Percentiles rank a stretch among this genome's conserved stretches.
Conservation (phyloP, 2,113 vertebrate species). For the Crocuta crocuta region DNA sequence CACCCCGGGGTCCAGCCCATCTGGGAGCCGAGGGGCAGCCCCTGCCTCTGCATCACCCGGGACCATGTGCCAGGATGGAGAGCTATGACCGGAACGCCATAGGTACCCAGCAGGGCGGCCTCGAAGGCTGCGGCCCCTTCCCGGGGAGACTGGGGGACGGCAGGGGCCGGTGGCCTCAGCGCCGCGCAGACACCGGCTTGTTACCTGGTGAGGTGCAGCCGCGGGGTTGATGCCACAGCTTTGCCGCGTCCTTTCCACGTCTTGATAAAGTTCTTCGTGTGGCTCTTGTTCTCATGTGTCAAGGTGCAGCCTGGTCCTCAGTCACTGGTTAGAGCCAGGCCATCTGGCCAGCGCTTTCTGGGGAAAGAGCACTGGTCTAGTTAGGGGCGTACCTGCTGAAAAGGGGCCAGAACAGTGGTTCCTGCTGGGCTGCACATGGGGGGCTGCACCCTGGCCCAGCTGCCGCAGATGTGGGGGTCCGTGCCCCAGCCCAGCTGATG, state of each 20-base stretch:
- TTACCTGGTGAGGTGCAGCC: background rate
- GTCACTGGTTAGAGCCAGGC: background rate
- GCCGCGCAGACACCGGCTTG: background rate
- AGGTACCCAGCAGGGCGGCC: background rate
- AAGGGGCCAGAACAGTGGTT: fast-evolving
- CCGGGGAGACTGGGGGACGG: background rate
- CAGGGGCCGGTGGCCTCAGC: background rate
- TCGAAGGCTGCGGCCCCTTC: background rate
- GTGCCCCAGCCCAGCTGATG: background rate
- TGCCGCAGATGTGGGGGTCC: background rate
- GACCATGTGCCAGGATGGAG: background rate
- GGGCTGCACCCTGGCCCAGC: too few species aligned
- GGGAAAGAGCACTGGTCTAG: background rate
- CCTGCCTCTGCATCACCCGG: background rate
- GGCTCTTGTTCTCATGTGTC: background rate
- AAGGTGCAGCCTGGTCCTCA: background rate
- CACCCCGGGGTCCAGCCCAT: background rate
- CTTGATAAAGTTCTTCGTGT: background rate
- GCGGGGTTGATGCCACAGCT: too few species aligned
- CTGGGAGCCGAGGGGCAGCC: background rate
- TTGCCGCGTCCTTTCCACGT: background rate
- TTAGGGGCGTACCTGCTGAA: background rate
- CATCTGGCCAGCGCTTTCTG: background rate
- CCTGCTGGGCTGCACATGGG: background rate
- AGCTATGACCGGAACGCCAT: background rate